Evolutionary conservation across 2,113 vertebrate species (phyloP).

Genomic region (Sus scrofa): T2T-Sscrofa CM000827.6:77509001-77509500

Average conservation of each 20-base stretch:
- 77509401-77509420: conserved; percentile 13
- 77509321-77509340: conserved; percentile 40
- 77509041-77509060: background rate
- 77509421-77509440: conserved; percentile 11
- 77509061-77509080: background rate
- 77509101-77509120: background rate
- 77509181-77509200: background rate
- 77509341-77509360: conserved; percentile 18
- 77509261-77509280: conserved; percentile 21
- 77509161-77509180: background rate
- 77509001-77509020: background rate
- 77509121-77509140: background rate
- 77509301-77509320: conserved; percentile 36
- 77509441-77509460: background rate
- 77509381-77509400: conserved; percentile 22
- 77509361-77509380: background rate
- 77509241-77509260: background rate
- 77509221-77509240: background rate
- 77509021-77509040: background rate
- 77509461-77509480: background rate
- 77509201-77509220: background rate
- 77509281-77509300: conserved; percentile 56
- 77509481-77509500: background rate
- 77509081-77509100: background rate
- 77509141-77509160: background rate